Percentiles rank a stretch among this genome's conserved stretches.
Conservation (phyloP, 2,797 vertebrate species). For the Nasua narica region DNA sequence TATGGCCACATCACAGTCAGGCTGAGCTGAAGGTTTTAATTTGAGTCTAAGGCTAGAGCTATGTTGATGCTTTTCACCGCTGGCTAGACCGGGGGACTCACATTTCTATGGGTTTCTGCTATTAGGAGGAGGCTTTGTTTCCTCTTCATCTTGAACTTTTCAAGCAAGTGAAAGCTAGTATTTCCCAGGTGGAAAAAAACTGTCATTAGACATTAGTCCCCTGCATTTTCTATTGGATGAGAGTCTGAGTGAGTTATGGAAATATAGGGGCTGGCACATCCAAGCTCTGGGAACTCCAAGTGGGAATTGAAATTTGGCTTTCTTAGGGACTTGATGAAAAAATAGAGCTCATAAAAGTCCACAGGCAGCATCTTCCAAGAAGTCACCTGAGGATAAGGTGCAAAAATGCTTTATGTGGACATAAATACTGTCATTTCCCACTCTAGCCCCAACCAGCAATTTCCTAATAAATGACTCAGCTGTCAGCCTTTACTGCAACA, state of each 20-base stretch:
- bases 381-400: background rate
- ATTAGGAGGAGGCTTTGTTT: conserved; percentile 16
- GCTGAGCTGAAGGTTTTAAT: conserved; percentile 73
- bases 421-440: background rate
- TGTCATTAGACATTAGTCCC: background rate
- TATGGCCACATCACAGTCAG: conserved; percentile 67
- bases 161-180: conserved; percentile 41
- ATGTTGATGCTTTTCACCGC: conserved; percentile 25
- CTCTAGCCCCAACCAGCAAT: background rate
- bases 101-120: background rate
- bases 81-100: conserved; percentile 32
- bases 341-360: background rate
- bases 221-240: conserved; percentile 31
- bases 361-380: background rate
- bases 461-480: background rate
- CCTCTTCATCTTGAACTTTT: conserved; percentile 40
- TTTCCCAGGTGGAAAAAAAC: conserved; percentile 33
- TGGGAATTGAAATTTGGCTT: conserved; percentile 8
- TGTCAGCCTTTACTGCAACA: background rate
- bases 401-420: background rate
- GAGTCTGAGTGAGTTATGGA: conserved; percentile 34
- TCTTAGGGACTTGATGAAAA: background rate
- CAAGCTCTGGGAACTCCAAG: conserved; percentile 27
- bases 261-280: background rate
- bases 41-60: conserved; percentile 52